These are phyloP conservation scores for Plectrocnemia conspersa DNA, from an alignment of 1,140 invertebrate species.

Conservation along the genomic window DNA sequence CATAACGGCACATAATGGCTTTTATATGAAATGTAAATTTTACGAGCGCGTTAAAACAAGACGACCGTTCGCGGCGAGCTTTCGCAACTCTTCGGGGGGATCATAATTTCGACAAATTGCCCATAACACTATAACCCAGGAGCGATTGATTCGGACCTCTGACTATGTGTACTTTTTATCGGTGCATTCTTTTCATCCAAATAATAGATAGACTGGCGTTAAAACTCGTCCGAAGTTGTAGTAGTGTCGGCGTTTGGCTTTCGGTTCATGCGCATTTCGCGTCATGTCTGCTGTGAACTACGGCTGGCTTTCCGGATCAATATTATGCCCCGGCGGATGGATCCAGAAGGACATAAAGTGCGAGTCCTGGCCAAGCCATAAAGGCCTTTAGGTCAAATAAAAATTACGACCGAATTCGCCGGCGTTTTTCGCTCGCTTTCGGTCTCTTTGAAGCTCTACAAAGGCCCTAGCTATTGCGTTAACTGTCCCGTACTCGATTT, in stretches of 20 bases:
- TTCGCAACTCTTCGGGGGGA: slow-evolving; percentile 2
- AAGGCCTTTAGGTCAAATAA: slow-evolving; percentile 6
- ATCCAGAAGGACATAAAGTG: slow-evolving; percentile 30
- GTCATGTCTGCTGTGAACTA: slow-evolving; percentile 16
- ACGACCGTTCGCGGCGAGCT: slow-evolving; percentile 11
- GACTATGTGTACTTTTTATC: too few species aligned
- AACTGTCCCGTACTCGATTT: slow-evolving; percentile 25
- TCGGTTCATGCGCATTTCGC: slow-evolving; percentile 31
- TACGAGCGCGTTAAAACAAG: slow-evolving; percentile 22
- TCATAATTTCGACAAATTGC: too few species aligned
- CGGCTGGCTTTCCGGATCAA: slow-evolving; percentile 33
- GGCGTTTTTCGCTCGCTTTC: slow-evolving; percentile 1
- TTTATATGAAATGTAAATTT: slow-evolving; percentile 29
- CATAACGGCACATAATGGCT: slow-evolving; percentile 31
- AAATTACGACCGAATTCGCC: neutral
- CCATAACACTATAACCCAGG: too few species aligned
- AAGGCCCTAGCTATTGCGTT: slow-evolving; percentile 22
- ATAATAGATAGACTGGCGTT: slow-evolving; percentile 10
- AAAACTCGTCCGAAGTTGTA: too few species aligned
- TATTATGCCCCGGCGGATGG: slow-evolving; percentile 25
- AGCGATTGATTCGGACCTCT: too few species aligned
- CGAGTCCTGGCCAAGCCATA: neutral
- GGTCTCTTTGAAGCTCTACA: neutral
- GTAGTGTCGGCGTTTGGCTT: neutral
- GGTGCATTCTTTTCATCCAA: too few species aligned